These are phyloP conservation scores for Ochropleura leucogaster DNA, from an alignment of 2,888 invertebrate species.

Conservation along the genomic window DNA sequence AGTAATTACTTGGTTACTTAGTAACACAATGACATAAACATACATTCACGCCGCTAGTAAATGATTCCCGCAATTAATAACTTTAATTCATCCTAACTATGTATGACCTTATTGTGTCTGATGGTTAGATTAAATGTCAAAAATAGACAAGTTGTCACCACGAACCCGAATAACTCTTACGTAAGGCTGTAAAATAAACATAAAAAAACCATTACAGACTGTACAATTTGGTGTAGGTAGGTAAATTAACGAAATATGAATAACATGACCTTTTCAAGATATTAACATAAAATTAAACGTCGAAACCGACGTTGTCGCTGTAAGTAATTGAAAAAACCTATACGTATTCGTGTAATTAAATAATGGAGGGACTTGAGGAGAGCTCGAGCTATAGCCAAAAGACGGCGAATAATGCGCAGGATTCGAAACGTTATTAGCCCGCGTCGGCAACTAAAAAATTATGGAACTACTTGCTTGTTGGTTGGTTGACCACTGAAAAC, in stretches of 20 bases:
- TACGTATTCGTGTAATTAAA: background rate
- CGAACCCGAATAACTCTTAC: background rate
- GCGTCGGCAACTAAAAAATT: background rate
- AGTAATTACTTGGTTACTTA: background rate
- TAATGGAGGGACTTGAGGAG: background rate
- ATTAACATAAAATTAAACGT: background rate
- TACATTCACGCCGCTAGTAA: background rate
- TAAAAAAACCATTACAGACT: constrained; percentile 2
- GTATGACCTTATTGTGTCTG: constrained; percentile 20
- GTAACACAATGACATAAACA: background rate
- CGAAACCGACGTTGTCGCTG: background rate
- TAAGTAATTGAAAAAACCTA: constrained; percentile 14
- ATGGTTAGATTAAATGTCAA: background rate
- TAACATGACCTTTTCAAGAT: constrained; percentile 11
- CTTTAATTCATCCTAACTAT: background rate
- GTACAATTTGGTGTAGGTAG: background rate
- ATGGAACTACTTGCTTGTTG: background rate
- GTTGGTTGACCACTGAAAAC: too few relatives aligned
- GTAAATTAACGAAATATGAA: constrained; percentile 9
- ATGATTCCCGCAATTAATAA: background rate
- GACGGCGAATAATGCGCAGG: background rate
- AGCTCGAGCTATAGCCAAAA: background rate
- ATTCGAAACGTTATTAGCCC: background rate
- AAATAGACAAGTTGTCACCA: constrained; percentile 23
- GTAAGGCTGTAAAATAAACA: background rate